Evolutionary conservation across 2,888 invertebrate genomes (phyloP).

Genomic region (Patella depressa): DNA sequence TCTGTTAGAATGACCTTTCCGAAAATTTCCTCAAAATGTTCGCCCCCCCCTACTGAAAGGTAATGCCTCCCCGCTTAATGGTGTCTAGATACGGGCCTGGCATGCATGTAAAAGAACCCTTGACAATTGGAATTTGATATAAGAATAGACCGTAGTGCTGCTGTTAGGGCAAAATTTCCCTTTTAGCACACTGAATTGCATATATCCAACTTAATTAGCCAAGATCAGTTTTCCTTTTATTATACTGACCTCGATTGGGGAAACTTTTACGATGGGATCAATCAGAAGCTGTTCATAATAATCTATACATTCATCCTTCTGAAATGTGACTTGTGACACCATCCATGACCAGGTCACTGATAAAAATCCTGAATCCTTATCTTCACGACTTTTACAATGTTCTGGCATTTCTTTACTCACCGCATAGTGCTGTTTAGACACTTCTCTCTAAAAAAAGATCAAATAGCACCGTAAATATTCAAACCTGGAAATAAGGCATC

Average conservation of each 20-base stretch:
- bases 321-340: background rate
- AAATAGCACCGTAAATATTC: background rate
- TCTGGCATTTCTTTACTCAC: conserved; percentile 31
- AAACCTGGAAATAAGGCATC: background rate
- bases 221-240: no score
- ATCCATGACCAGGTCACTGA: background rate
- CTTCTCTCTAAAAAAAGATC: conserved; percentile 23
- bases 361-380: background rate
- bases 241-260: conserved; percentile 41
- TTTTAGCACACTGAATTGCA: no score
- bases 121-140: no score
- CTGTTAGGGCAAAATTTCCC: no score
- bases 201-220: no score
- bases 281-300: conserved; percentile 42
- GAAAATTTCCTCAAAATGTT: no score
- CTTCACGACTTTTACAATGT: conserved; percentile 25
- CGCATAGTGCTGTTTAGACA: conserved; percentile 31
- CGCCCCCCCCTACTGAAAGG: no score
- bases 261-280: conserved; percentile 44
- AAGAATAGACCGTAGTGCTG: no score
- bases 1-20: no score
- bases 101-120: no score
- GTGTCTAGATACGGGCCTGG: no score
- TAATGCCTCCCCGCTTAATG: no score
- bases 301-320: conserved; percentile 36